phyloP scores from a whole-genome alignment of 2,888 invertebrate species.

The Drosophila incognita region DNA sequence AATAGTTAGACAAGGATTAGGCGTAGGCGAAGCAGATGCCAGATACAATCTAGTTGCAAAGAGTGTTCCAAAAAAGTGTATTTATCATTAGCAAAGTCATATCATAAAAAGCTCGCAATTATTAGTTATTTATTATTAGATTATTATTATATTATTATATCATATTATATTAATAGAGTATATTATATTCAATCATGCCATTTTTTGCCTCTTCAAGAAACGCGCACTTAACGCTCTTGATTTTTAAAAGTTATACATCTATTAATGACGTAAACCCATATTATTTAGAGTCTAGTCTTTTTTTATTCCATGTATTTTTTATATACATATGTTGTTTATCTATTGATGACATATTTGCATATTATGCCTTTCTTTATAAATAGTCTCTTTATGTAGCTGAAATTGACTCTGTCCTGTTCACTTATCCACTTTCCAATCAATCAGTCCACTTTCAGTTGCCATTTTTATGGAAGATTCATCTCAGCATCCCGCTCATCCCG shows the following conservation, averaged over 20 bases:
- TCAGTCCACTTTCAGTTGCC: constrained; percentile 26
- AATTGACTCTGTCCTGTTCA: neutral
- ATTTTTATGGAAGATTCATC: constrained; percentile 23
- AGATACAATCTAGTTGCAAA: neutral
- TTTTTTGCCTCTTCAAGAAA: neutral
- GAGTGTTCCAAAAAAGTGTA: neutral
- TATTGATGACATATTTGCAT: neutral
- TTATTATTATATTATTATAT: neutral
- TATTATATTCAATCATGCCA: neutral
- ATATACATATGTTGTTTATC: too few relatives aligned
- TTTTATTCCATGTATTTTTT: neutral
- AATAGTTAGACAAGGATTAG: constrained; percentile 6
- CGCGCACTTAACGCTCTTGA: neutral
- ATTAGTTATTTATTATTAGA: neutral
- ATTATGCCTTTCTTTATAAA: neutral
- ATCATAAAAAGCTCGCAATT: too few relatives aligned
- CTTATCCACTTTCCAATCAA: constrained; percentile 14
- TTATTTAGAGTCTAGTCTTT: neutral
- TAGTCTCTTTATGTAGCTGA: neutral
- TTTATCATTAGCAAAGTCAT: neutral
- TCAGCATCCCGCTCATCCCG: neutral
- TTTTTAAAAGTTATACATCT: neutral
- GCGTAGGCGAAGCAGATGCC: constrained; percentile 13
- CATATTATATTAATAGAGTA: neutral
- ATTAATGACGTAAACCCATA: neutral